Evolutionary conservation across 1,140 invertebrate genomes (phyloP), one percentile per base, ranked within the genome.

Genomic region (Drosophila yakuba): DNA sequence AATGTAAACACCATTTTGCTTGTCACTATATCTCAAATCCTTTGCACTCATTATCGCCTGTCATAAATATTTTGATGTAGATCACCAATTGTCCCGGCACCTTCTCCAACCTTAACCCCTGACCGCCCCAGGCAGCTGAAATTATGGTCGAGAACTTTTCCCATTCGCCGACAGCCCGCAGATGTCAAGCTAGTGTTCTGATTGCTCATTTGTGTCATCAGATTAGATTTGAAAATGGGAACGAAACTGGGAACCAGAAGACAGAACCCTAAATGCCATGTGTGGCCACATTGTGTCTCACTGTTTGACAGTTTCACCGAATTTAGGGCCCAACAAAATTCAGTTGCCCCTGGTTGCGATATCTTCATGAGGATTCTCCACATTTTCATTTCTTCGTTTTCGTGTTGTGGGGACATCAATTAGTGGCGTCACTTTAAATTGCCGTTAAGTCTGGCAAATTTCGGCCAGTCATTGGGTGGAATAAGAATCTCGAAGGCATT

Each of bases 391-490:
- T 52, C 39, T 10, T 14, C 43, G 8, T 66, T 25, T 43, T 17
- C 4, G 12, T 48, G 2, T 45, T 5, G 4, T 38, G 36, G 57
- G 45, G 38, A 45, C 77, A 80, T 78, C 68, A 73, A 78, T 78
- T 78, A 66, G 45, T 71, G 76, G 77, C 81, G 67, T 85, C 68
- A 78, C 61, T 75, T 86, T 68, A 67, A 75, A 81, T 79, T 86
- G 83, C 82, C 82, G 83, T 85, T 85, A 82, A 86, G 82, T 86
- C 81, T 86, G 68, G 68, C 74, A 63, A 54, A 78, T 82, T 85
- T 78, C 50, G 68, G 52, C 78, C 64, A 85, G 81, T 85, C 81
- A 86, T 81, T 44, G 25, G 44, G 28, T 6, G 35, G 15, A 36
- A 14, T 12, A 28, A 25, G 17, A 43, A 25, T 23, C 32, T 48